Percentiles rank a stretch among this genome's conserved stretches.
These are phyloP conservation scores for Peribatodes rhomboidaria DNA, from an alignment of 2,888 invertebrate genomes.

Conservation along the genomic window DNA sequence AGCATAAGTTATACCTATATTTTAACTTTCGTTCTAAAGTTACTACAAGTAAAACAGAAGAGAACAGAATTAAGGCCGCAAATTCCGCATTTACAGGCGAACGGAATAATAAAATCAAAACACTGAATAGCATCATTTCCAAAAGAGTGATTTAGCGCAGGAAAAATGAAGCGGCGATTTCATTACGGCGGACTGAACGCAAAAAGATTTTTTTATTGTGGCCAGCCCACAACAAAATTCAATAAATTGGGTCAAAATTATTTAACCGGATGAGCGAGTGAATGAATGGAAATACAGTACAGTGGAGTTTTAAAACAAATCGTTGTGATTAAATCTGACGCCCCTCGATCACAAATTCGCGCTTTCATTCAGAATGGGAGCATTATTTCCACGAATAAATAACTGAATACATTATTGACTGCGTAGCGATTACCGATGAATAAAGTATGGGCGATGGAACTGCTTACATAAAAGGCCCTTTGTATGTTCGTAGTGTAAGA, in stretches of 20 bases:
- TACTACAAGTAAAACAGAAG: slow-evolving; percentile 5
- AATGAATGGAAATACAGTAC: slow-evolving; percentile 39
- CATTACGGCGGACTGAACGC: slow-evolving; percentile 40
- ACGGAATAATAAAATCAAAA: slow-evolving; percentile 34
- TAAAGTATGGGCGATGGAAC: slow-evolving; percentile 26
- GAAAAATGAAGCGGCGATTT: slow-evolving; percentile 40
- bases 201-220: slow-evolving; percentile 50
- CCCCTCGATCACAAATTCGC: slow-evolving; percentile 37
- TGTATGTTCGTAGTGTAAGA: slow-evolving; percentile 28
- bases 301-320: slow-evolving; percentile 39
- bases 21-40: slow-evolving; percentile 20
- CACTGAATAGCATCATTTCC: slow-evolving; percentile 40
- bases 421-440: slow-evolving; percentile 33
- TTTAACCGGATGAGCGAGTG: slow-evolving; percentile 48
- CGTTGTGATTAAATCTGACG: slow-evolving; percentile 44
- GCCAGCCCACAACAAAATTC: slow-evolving; percentile 44
- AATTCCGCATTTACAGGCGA: slow-evolving; percentile 21
- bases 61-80: slow-evolving; percentile 13
- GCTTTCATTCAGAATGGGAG: slow-evolving; percentile 29
- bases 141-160: slow-evolving; percentile 38
- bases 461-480: slow-evolving; percentile 33
- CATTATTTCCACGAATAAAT: slow-evolving; percentile 34
- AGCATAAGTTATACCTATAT: slow-evolving; percentile 7
- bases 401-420: slow-evolving; percentile 35
- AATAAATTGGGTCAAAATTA: slow-evolving; percentile 52